phyloP scores from a whole-genome alignment of 2,113 vertebrate genomes.

The Monopterus albus region DNA sequence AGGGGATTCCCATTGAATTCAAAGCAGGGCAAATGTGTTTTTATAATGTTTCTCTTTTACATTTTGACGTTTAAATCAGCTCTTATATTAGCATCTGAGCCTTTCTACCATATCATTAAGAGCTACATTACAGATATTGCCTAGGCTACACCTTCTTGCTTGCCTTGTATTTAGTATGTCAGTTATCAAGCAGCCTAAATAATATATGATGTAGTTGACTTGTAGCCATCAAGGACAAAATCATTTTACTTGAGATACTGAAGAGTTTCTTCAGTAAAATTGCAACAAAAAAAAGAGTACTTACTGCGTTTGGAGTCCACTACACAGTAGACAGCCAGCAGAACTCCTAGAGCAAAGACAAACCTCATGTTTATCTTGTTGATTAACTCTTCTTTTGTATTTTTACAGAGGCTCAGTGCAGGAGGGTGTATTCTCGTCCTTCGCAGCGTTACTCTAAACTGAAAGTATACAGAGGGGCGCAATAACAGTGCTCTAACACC shows the following conservation, averaged over 20 bases:
- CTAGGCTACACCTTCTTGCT: not conserved
- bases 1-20: conserved; percentile 33
- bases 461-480: accelerated
- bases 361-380: conserved; percentile 19
- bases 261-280: not conserved
- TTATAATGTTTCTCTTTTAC: not conserved
- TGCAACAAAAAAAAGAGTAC: conserved; percentile 3
- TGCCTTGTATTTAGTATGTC: not conserved
- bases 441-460: accelerated
- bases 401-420: accelerated
- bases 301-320: conserved; percentile 19
- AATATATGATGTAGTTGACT: not conserved
- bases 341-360: accelerated
- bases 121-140: not conserved
- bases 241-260: no score
- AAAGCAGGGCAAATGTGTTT: not conserved
- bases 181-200: not conserved
- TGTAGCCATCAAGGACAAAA: not conserved
- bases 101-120: not conserved
- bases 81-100: not conserved
- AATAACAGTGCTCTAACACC: accelerated
- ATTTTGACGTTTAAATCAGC: no score
- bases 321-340: not conserved
- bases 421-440: accelerated
- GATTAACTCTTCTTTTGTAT: accelerated